Evolutionary conservation across 2,888 invertebrate genomes (phyloP).

Genomic region (Dolichopus griseipennis): DNA sequence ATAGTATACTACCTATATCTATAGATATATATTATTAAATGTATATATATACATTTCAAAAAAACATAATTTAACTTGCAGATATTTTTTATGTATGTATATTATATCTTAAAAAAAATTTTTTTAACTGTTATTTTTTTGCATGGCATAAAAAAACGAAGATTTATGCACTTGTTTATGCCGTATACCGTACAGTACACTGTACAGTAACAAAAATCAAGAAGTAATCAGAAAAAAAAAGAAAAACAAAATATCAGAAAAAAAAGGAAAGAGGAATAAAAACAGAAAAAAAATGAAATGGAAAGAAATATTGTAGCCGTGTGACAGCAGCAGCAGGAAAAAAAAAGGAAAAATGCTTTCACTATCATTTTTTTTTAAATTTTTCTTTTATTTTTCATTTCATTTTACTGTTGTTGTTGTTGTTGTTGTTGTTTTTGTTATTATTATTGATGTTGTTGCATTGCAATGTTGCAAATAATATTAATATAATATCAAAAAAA

Average conservation of each 20-base stretch:
- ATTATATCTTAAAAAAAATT: too few species aligned
- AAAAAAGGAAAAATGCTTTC: constrained; percentile 2
- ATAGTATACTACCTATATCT: too few species aligned
- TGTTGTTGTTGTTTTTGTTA: too few species aligned
- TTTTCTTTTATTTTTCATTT: not conserved
- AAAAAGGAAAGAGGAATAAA: not conserved
- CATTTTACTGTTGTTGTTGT: not conserved
- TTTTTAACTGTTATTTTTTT: too few species aligned
- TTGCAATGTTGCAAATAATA: not conserved
- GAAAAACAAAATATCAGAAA: not conserved
- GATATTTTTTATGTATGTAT: too few species aligned
- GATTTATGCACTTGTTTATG: too few species aligned
- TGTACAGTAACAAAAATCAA: too few species aligned
- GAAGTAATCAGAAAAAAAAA: not conserved
- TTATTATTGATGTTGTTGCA: not conserved
- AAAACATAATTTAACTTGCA: not conserved
- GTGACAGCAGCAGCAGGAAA: not conserved
- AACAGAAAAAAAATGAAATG: too few species aligned
- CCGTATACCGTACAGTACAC: too few species aligned
- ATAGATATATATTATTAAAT: too few species aligned
- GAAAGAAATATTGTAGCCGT: not conserved
- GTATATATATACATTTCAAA: not conserved
- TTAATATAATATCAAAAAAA: not conserved
- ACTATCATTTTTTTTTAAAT: not conserved
- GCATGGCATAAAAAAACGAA: too few species aligned